Base-by-base conservation (phyloP, 2,797 vertebrate species). In the Hipposideros larvatus region DNA sequence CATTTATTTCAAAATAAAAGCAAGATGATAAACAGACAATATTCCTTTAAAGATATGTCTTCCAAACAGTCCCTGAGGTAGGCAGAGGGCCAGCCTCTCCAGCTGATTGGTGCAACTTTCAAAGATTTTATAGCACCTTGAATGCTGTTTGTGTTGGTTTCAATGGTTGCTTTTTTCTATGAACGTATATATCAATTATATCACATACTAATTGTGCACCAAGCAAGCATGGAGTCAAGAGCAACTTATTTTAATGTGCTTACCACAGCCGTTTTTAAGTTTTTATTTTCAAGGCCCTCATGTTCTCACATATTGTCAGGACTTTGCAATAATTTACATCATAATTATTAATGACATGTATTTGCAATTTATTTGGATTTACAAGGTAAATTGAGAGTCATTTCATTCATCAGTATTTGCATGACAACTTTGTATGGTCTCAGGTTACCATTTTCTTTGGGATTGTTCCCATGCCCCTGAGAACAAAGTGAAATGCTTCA, bases 1-100 rank as follows among this genome's bases (percentile, higher is more conserved):
- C 68, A 34, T 90, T 86, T 63, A 53, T 86, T 70, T 85, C 8
- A 85, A 94, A 78, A 63, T 63, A 71, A 10, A 71, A 85, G 34
- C 41, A 53, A 46, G 22, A 63, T 15, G 14, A 37, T 68, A 77
- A 51, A 84, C 10, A 9, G n/a, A 51, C 8, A 48, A 43, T 18
- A 55, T 53, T 51, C 3, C 24, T 68, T 59, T 59, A 59, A 66
- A 83, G n/a, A 48, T 37, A 89, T 51, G 61, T 61, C n/a, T 78
- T 77, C 41, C 24, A 94, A 94, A 75, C 46, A 53, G 28, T 55
- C 37, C 55, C 34, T 55, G 34, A 86, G 0, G 22, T 63, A 55
- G 28, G 26, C 63, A 37, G 65, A 86, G 31, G 18, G 16, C 46
- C 84, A 61, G 16, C 37, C 34, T 78, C 5, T 71, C 22, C 53